Conservation (phyloP, 2,888 invertebrate genomes). For the Meiosimyza decipiens region DNA sequence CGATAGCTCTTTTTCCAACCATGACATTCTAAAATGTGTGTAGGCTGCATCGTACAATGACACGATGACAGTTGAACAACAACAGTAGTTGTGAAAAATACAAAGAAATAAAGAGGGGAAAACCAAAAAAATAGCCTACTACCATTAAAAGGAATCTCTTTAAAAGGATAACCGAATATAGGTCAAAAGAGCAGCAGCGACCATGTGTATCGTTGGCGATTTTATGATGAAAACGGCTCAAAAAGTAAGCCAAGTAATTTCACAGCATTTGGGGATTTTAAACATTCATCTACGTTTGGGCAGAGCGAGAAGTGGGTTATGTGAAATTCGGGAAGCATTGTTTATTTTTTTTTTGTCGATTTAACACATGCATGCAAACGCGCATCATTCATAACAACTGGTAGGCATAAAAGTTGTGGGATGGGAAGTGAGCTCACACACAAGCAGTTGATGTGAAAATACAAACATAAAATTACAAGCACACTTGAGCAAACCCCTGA, state of each 20-base stretch:
- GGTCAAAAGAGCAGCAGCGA: conserved; percentile 3
- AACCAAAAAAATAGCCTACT: not conserved
- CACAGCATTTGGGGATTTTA: not conserved
- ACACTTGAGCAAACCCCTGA: too few species aligned
- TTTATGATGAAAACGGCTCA: not conserved
- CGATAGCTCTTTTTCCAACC: too few species aligned
- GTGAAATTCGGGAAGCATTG: too few species aligned
- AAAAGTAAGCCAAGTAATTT: not conserved
- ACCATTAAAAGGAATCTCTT: not conserved
- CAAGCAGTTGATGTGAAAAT: too few species aligned
- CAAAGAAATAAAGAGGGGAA: not conserved
- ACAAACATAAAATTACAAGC: too few species aligned
- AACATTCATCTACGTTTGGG: too few species aligned
- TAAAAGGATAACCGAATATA: not conserved
- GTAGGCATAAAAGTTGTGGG: too few species aligned
- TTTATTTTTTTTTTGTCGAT: too few species aligned
- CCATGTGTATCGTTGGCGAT: not conserved
- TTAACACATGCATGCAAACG: too few species aligned
- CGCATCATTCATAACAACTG: too few species aligned
- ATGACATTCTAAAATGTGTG: not conserved
- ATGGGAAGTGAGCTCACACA: too few species aligned
- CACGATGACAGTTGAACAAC: conserved; percentile 2
- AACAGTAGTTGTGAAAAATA: not conserved
- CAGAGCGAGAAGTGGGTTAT: too few species aligned
- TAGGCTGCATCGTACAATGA: not conserved